phyloP scores from a whole-genome alignment of 2,113 vertebrate species.

The Toxostoma redivivum region DNA sequence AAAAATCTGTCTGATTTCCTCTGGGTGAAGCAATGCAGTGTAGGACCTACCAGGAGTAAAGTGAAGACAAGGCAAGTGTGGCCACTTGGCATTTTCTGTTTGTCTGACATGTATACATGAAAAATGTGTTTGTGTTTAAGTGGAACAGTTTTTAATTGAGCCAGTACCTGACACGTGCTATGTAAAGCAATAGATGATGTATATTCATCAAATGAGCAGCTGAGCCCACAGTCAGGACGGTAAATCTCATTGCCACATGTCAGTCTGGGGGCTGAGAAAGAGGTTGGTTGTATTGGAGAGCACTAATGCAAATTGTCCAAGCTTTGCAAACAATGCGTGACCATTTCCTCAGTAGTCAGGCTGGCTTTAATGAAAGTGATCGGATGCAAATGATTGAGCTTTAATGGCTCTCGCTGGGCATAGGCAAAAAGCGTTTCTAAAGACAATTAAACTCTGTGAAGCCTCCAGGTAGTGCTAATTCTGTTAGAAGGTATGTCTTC shows the following conservation, averaged over 20 bases:
- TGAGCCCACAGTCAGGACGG: background rate
- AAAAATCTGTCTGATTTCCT: background rate
- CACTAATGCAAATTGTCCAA: background rate
- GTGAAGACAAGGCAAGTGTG: background rate
- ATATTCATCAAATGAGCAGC: background rate
- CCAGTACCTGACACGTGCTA: background rate
- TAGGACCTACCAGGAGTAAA: background rate
- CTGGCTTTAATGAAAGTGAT: background rate
- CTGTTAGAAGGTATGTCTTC: accelerated
- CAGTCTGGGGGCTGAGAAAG: background rate
- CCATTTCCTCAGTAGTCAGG: background rate
- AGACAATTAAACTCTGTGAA: background rate
- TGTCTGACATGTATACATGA: background rate
- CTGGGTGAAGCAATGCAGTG: accelerated
- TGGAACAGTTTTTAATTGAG: background rate
- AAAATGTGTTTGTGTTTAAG: background rate
- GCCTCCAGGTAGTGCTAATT: background rate
- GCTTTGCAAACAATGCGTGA: background rate
- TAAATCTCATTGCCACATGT: background rate
- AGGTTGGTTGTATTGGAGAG: background rate
- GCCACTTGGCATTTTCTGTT: background rate
- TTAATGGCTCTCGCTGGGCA: background rate
- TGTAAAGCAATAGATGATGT: background rate
- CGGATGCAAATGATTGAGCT: background rate
- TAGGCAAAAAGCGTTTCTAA: background rate